Evolutionary conservation across 2,113 vertebrate genomes (phyloP).

Genomic region (Pimephales promelas): DNA sequence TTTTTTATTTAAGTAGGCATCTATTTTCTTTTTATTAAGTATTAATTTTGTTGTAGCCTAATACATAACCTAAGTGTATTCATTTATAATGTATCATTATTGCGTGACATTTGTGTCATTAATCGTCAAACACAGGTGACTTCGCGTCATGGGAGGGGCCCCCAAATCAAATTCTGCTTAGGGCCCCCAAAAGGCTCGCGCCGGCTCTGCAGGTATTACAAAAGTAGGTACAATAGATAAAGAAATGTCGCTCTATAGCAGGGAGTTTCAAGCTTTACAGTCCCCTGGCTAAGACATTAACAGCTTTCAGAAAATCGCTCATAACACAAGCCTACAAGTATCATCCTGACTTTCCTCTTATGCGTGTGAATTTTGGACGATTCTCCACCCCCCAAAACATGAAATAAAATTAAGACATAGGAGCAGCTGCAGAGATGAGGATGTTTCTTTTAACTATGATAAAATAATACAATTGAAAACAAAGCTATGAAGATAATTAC

Average conservation of each 20-base stretch:
- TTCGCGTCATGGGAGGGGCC: too few relatives aligned
- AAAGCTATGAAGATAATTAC: not conserved
- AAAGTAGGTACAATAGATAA: not conserved
- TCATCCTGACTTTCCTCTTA: not conserved
- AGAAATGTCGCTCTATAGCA: not conserved
- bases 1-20: too few relatives aligned
- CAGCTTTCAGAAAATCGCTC: not conserved
- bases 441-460: not conserved
- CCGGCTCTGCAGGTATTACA: too few relatives aligned
- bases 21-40: too few relatives aligned
- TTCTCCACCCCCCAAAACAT: not conserved
- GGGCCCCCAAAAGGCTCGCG: too few relatives aligned
- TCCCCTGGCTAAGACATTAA: not conserved
- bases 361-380: not conserved
- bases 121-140: too few relatives aligned
- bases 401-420: not conserved
- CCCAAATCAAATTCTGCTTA: too few relatives aligned
- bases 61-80: too few relatives aligned
- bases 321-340: too few relatives aligned
- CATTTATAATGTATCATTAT: too few relatives aligned
- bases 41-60: too few relatives aligned
- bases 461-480: not conserved
- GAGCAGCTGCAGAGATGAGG: not conserved
- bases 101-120: too few relatives aligned
- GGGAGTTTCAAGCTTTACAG: not conserved